Percentiles rank a stretch among this genome's conserved stretches.
These are phyloP conservation scores for Etheostoma nigrum DNA, from an alignment of 2,797 vertebrate species.

Conservation along the genomic window DNA sequence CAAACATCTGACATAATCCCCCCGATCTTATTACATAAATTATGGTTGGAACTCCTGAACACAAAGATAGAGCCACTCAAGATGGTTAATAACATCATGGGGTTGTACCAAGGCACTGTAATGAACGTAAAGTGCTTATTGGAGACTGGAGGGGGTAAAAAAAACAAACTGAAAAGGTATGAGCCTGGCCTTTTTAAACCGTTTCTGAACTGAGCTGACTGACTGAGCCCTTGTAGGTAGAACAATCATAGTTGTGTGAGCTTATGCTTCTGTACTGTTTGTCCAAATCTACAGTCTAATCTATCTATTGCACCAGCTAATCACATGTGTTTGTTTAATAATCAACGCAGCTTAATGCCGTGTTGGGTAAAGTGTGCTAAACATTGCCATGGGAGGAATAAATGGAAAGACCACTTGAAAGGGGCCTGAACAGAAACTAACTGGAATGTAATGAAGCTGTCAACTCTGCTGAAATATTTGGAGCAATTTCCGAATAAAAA, in stretches of 20 bases:
- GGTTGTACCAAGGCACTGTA: slow-evolving; percentile 78
- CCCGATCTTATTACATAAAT: not conserved
- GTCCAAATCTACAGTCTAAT: slow-evolving; percentile 29
- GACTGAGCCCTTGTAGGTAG: slow-evolving; percentile 59
- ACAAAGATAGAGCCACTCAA: slow-evolving; percentile 31
- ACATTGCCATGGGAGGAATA: slow-evolving; percentile 22
- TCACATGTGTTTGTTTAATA: slow-evolving; percentile 42
- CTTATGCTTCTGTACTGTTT: slow-evolving; percentile 14
- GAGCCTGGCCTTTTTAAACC: slow-evolving; percentile 32
- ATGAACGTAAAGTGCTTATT: slow-evolving; percentile 77
- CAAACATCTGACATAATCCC: slow-evolving; percentile 1
- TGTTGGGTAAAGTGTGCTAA: slow-evolving; percentile 24
- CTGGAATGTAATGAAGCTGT: slow-evolving; percentile 51
- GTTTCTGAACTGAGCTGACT: slow-evolving; percentile 23
- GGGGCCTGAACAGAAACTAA: slow-evolving; percentile 30
- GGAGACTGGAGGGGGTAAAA: slow-evolving; percentile 44
- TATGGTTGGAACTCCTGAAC: slow-evolving; percentile 19
- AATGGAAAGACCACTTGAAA: slow-evolving; percentile 29
- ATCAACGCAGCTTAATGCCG: slow-evolving; percentile 32
- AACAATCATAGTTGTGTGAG: slow-evolving; percentile 55
- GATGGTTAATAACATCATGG: slow-evolving; percentile 41
- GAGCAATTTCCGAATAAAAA: slow-evolving; percentile 58
- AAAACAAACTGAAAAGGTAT: not conserved
- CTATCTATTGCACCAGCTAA: slow-evolving; percentile 15
- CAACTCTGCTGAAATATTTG: slow-evolving; percentile 48